Conservation (phyloP, 2,888 invertebrate genomes). For the Orgyia antiqua region DNA sequence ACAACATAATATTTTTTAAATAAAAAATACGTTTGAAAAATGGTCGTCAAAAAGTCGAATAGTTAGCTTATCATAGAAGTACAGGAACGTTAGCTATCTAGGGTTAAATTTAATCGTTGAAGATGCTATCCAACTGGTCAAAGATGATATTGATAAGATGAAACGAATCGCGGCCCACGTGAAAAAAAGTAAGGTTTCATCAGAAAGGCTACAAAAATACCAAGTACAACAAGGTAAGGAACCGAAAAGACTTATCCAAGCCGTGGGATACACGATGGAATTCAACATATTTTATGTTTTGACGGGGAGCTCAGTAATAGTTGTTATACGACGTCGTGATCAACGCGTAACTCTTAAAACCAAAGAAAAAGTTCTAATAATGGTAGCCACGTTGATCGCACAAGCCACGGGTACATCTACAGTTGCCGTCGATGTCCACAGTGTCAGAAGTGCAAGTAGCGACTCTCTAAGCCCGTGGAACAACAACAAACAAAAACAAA, state of each 20-base stretch:
- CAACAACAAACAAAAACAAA: too few species aligned
- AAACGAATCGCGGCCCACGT: background rate
- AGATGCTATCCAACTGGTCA: constrained; percentile 5
- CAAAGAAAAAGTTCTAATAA: background rate
- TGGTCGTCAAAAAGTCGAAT: too few species aligned
- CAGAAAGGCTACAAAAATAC: constrained; percentile 1
- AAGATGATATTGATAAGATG: background rate
- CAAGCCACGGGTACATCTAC: background rate
- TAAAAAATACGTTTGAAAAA: too few species aligned
- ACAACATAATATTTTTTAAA: too few species aligned
- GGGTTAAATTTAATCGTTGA: constrained; percentile 20
- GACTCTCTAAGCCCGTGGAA: too few species aligned
- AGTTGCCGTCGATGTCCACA: background rate
- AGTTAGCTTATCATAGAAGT: too few species aligned
- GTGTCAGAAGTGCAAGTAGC: too few species aligned
- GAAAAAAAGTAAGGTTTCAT: background rate
- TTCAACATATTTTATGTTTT: constrained; percentile 9
- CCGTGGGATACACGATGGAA: constrained; percentile 8
- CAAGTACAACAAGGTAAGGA: constrained; percentile 2
- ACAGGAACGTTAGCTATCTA: too few species aligned
- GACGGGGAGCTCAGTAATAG: constrained; percentile 18
- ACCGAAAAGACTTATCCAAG: constrained; percentile 5
- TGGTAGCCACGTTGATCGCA: background rate
- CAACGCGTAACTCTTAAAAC: background rate
- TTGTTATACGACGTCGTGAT: constrained; percentile 8